Base-by-base conservation (phyloP, 2,113 vertebrate genomes). In the Sylvietta virens region DNA sequence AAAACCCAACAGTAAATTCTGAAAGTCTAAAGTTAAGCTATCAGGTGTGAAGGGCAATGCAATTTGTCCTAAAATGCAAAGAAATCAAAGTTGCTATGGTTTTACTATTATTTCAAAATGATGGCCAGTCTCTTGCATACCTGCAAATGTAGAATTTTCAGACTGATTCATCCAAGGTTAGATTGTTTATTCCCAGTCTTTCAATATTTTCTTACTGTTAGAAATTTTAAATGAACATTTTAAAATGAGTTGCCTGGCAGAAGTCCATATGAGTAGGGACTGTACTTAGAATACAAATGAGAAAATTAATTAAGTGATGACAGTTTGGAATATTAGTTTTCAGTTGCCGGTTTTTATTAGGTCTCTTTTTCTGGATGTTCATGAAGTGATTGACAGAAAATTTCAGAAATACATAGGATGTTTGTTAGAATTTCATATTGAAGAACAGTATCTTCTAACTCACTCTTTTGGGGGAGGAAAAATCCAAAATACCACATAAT, bases 281-380 rank as follows among this genome's bases (percentile, higher is more conserved):
- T 50, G 7, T 57, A 67, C 19, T 71, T 54, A 50, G 73, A 95
- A 94, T 88, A 79, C 19, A 33, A 66, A 83, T 71, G 88, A 92
- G 73, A 64, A 91, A 97, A 91, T 83, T 92, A 96, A 96, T 91
- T 90, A 94, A 70, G 37, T 86, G 90, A 35, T 86, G 81, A 74
- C 82, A 91, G 53, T 74, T 76, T 81, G 15, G 91, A 54, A 66
- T 90, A 69, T 82, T 93, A 88, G 61, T 82, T 95, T 94, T 90
- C 54, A 84, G 53, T 83, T 73, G 50, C 42, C 44, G 72, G n/a
- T 94, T 95, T 90, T 91, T 92, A 85, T 78, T 57, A 77, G 56
- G 30, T 78, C 66, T 90, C 70, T 69, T 45, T 40, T 87, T 39
- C 48, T 67, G n/a, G 6, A 61, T 77, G 74, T 33, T 23, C 9